Evolutionary conservation across 1,140 invertebrate genomes (phyloP).

Genomic region (Penaeus vannamei): DNA sequence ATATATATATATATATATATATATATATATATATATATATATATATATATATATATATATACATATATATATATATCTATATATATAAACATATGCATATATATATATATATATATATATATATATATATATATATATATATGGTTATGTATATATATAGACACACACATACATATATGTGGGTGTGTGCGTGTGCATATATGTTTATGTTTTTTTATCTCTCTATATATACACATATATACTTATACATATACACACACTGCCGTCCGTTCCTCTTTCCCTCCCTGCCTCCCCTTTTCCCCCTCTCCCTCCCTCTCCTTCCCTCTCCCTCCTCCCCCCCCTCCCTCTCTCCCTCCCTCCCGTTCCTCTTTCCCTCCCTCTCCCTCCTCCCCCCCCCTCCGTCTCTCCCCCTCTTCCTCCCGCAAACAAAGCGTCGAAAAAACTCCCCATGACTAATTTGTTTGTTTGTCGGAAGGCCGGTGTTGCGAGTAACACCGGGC

Average conservation of each 20-base stretch:
- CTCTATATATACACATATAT: constrained; percentile 23
- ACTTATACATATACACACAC: constrained; percentile 4
- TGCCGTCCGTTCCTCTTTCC: neutral
- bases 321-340: neutral
- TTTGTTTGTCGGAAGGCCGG: too few species aligned
- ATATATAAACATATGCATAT: constrained; percentile 41
- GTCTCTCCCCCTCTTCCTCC: neutral
- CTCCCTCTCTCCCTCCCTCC: neutral
- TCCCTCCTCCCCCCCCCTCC: neutral
- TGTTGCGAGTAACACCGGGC: too few species aligned
- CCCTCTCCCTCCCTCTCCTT: neutral
- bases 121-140: constrained; percentile 43
- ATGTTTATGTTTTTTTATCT: too few species aligned
- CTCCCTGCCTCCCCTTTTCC: neutral
- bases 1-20: constrained; percentile 23
- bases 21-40: constrained; percentile 46
- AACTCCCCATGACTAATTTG: too few species aligned
- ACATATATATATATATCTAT: neutral
- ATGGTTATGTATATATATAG: too few species aligned
- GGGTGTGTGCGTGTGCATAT: constrained; percentile 3
- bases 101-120: constrained; percentile 48
- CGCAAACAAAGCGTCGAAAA: too few species aligned
- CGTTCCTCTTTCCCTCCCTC: neutral
- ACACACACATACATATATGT: constrained; percentile 27
- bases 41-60: constrained; percentile 41